Conservation (phyloP, 1,140 invertebrate species). For the Microplitis demolitor region DNA sequence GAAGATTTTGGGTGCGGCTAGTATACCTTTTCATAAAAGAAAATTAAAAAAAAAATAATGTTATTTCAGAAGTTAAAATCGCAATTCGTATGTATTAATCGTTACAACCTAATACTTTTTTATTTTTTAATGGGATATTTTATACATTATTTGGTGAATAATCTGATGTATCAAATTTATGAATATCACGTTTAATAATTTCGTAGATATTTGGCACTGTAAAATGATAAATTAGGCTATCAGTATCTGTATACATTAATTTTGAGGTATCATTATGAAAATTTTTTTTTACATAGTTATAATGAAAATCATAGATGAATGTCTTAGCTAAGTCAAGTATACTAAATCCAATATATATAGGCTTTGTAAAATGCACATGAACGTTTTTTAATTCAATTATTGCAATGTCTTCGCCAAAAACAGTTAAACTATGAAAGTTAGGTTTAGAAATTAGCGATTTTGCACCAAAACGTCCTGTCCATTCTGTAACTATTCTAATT, state of each 20-base stretch:
- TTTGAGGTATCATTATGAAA: slow-evolving; percentile 9
- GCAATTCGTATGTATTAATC: too few species aligned
- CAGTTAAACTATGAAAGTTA: slow-evolving; percentile 46
- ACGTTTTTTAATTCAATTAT: slow-evolving; percentile 24
- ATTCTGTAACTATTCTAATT: slow-evolving; percentile 49
- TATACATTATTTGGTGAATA: too few species aligned
- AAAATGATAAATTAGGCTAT: background rate
- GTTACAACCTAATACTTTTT: too few species aligned
- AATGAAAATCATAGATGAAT: slow-evolving; percentile 43
- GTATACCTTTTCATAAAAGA: too few species aligned
- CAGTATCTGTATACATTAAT: slow-evolving; percentile 21
- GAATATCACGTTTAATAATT: too few species aligned
- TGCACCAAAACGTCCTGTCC: slow-evolving; percentile 44
- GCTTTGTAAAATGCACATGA: background rate
- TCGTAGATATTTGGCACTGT: too few species aligned
- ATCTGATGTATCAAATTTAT: too few species aligned
- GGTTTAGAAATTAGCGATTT: slow-evolving; percentile 49
- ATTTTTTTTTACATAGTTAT: slow-evolving; percentile 36
- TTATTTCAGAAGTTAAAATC: too few species aligned
- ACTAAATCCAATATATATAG: background rate
- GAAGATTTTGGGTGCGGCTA: too few species aligned
- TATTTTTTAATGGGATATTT: too few species aligned
- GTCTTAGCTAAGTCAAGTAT: background rate
- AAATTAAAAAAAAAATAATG: too few species aligned
- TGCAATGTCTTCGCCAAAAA: slow-evolving; percentile 52